Evolutionary conservation across 2,797 vertebrate genomes (phyloP).

Genomic region (Danio kyathit): DNA sequence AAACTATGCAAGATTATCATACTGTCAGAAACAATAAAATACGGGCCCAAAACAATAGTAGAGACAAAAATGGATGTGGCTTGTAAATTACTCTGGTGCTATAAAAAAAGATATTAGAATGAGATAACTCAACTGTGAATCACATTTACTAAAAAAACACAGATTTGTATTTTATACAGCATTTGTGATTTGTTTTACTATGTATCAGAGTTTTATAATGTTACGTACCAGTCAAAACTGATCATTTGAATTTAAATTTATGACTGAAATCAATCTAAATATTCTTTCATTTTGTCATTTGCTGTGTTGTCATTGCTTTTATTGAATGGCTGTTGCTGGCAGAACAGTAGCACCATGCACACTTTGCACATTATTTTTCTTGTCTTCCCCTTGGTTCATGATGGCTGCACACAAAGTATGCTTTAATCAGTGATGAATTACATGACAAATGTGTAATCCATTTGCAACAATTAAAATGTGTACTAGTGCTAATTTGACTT

Average conservation of each 20-base stretch:
- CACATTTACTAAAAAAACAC: neutral
- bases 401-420: neutral
- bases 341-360: neutral
- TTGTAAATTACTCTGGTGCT: neutral
- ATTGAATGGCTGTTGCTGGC: neutral
- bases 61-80: neutral
- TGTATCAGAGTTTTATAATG: neutral
- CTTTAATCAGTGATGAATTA: slow-evolving; percentile 24
- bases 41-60: no score
- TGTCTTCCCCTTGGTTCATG: neutral
- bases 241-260: neutral
- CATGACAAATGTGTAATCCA: neutral
- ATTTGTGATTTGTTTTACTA: neutral
- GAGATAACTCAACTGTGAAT: neutral
- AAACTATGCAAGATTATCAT: no score
- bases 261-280: neutral
- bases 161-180: neutral
- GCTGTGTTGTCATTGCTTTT: neutral
- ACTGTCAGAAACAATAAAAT: no score
- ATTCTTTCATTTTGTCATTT: slow-evolving; percentile 9
- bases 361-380: neutral
- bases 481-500: neutral
- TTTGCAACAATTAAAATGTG: neutral
- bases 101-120: neutral
- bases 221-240: neutral